Base-by-base conservation (phyloP, 2,113 vertebrate genomes). In the Picathartes gymnocephalus region DNA sequence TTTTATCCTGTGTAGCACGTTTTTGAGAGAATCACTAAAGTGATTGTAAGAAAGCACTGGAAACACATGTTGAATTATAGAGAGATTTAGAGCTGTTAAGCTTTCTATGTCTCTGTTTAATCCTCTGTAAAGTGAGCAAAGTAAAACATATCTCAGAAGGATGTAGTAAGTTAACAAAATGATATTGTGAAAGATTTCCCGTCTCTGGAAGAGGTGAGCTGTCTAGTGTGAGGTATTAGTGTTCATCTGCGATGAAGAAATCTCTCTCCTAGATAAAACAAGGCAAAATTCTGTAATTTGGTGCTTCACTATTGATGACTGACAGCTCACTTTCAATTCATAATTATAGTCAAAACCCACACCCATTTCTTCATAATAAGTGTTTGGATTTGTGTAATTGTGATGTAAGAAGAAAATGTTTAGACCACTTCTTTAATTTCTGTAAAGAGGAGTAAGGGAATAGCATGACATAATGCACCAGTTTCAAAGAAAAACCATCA, bases 341-440 rank as follows among this genome's bases (percentile, higher is more conserved):
- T 92, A 92, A 92, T 94, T 89, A 80, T 21, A 92, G 70, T 27
- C 45, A 68, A 94, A 97, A 94, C 50, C 94, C 95, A 94, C 92
- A 91, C 92, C 86, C 90, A 93, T 92, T 95, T 95, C 89, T 92
- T 96, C 84, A 79, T 62, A 73, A 57, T 74, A 96, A 86, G 25
- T 81, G 51, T 86, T 95, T 93, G 85, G 86, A 96, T 74, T 84
- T 82, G 53, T 87, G 90, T 48, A 90, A 90, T 60, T 92, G 61
- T 95, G 88, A 88, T 90, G 90, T 82, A 91, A 91, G 73, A 94
- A 82, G 56, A 95, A 92, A 89, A 81, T 44, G 25, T 79, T 94
- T 84, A 93, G 37, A 93, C 76, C 72, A 94, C 83, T 83, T 96
- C 81, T 91, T 94, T 91, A 95, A 90, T 92, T 96, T 96, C 48